Base-by-base conservation (phyloP, 2,113 vertebrate species). In the zebrafish (Danio rerio) region DNA sequence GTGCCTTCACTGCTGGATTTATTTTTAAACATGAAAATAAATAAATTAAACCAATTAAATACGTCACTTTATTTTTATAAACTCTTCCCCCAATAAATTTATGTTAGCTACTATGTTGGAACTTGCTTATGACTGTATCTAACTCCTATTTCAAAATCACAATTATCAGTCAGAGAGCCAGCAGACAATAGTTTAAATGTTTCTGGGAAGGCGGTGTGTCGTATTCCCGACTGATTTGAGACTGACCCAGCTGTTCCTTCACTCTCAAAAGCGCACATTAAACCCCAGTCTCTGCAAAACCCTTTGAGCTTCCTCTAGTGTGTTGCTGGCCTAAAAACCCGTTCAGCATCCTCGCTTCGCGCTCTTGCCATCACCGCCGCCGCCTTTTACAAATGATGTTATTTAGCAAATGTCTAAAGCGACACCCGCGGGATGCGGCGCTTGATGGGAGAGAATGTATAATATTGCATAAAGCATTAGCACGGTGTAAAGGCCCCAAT, bases 371-470 rank as follows among this genome's bases (percentile, higher is more conserved):
- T 91, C 92, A 53, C 88, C 89, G 90, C 89, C 87, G 90, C 88
- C 88, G 89, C 89, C 91, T 89, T 89, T 94, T 94, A 93, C 93
- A 94, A 93, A 94, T 93, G 85, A 93, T 92, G 92, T 94, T 94
- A 94, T 94, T 94, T 93, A 93, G 92, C 88, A 92, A 92, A 91
- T 84, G 93, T 93, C 93, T 93, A 89, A 90, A 76, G 84, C 82
- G 73, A 90, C 91, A 91, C 94, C 92, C 92, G 80, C 80, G 90
- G 92, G 93, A 92, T 84, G 87, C 86, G 75, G 87, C 84, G 86
- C 84, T 89, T 89, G 90, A 89, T 89, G 91, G 85, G 88, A 91
- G 90, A 85, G 90, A 91, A 92, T 88, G 87, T 92, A 92, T 93
- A 90, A 92, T 91, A 91, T 92, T 92, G 91, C 92, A 92, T 90